Base-by-base conservation (phyloP, 2,113 vertebrate species). In the Octodon degus region DNA sequence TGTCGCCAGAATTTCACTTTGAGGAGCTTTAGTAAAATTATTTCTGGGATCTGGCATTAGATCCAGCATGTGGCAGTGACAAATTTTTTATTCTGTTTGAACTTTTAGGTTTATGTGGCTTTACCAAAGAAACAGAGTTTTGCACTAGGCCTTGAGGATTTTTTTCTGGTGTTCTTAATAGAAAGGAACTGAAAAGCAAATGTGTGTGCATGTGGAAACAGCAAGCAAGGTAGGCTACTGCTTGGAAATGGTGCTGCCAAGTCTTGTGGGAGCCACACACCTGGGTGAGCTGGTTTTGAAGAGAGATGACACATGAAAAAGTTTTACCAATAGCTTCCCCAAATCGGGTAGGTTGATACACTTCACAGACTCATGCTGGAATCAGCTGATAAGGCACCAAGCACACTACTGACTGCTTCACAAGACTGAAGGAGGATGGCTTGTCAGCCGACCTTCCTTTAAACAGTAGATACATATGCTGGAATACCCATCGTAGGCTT, bases 111-210 rank as follows among this genome's bases (percentile, higher is more conserved):
- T 37, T 68, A 34, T 14, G 19, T 30, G 14, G 16, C 22, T 11
- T 96, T 85, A 70, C 40, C 30, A 53, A 91, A 83, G 62, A 79
- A 63, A 43, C 19, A 25, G 11, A 63, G 30, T 89, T 96, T 91
- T 95, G 19, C 7, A 86, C 53, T 19, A 86, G 68, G 63, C 27
- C 53, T 87, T 76, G 84, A 94, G 67, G 27, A 72, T 90, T 27
- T 7, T 76, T 90, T 47, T 80, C 37, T 89, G 22, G 20, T 91
- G 43, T n/a, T 60, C 32, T 85, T 37, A 58, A n/a, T 25, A 20
- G 55, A 63, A 92, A 87, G 25, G 37, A 72, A 92, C 89, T 22
- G 47, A 30, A 85, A 68, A 86, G 6, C 24, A 62, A 58, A 85
- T 9, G 34, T n/a, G 2, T n/a, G 7, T 40, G 13, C 60, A 40